A percentile compares a stretch with the other conserved stretches of the same genome.
These are phyloP conservation scores for Halcyon smyrnensis DNA, from an alignment of 2,797 vertebrate species.

Conservation along the genomic window DNA sequence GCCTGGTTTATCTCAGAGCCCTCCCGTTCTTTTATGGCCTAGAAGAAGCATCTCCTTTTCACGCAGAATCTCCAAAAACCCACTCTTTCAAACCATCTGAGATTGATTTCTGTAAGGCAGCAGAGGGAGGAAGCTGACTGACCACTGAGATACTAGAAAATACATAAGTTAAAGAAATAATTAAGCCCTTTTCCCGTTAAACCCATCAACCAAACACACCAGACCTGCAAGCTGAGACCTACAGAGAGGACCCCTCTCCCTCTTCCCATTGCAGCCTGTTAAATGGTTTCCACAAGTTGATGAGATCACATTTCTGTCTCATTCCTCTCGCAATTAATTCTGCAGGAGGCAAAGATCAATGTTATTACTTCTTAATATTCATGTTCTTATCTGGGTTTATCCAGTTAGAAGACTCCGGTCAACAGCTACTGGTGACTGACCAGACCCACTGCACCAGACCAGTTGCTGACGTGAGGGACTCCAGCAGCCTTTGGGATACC, in stretches of 20 bases:
- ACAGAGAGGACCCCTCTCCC: not conserved
- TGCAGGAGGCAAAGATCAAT: conserved; percentile 20
- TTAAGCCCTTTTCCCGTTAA: conserved; percentile 30
- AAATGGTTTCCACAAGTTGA: not conserved
- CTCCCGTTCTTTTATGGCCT: not conserved
- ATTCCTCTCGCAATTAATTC: conserved; percentile 25
- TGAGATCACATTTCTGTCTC: conserved; percentile 31
- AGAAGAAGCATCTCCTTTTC: not conserved
- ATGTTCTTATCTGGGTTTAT: conserved; percentile 18
- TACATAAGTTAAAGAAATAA: not conserved
- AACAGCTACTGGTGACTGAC: not conserved
- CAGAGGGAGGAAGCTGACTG: conserved; percentile 10
- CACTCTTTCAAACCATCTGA: not conserved
- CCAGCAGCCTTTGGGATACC: not conserved
- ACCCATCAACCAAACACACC: conserved; percentile 8
- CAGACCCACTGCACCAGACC: not conserved
- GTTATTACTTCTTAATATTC: not conserved
- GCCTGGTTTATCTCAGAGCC: not conserved
- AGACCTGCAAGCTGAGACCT: not conserved
- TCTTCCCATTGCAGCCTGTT: not conserved
- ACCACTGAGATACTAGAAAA: conserved; percentile 26
- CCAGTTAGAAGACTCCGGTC: not conserved
- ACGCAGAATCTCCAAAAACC: not conserved
- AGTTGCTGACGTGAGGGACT: rapidly evolving
- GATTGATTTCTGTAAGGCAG: not conserved